These are phyloP conservation scores for Formica aserva DNA, from an alignment of 2,888 invertebrate genomes.

Conservation along the genomic window DNA sequence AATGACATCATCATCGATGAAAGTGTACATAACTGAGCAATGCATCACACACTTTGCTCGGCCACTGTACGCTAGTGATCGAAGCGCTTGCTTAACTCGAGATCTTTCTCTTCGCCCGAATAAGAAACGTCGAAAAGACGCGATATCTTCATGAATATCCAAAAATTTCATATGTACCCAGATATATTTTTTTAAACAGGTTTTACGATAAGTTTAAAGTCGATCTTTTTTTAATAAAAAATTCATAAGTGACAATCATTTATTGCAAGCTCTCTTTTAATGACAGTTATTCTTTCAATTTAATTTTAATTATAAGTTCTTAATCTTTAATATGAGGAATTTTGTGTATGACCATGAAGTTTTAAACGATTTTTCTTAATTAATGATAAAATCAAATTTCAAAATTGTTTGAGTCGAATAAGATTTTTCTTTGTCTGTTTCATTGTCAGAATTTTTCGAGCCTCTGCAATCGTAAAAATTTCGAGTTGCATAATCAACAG, in stretches of 20 bases:
- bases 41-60: slow-evolving; percentile 76
- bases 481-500: background rate
- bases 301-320: background rate
- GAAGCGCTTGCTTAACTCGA: slow-evolving; percentile 5
- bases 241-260: background rate
- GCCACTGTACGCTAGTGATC: slow-evolving; percentile 34
- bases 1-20: slow-evolving; percentile 81
- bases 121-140: background rate
- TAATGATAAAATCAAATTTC: background rate
- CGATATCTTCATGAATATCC: background rate
- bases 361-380: background rate
- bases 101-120: background rate
- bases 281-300: background rate
- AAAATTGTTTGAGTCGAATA: background rate
- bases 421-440: background rate
- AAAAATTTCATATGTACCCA: background rate
- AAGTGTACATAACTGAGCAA: slow-evolving; percentile 82
- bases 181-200: background rate
- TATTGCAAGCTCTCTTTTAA: background rate
- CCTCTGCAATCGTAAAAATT: background rate
- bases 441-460: background rate
- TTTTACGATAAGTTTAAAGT: background rate
- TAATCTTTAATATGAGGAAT: background rate
- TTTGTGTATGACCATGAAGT: background rate
- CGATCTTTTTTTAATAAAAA: background rate